Conservation (phyloP, 1,140 invertebrate genomes). For the Drosophila nigromelanica region DNA sequence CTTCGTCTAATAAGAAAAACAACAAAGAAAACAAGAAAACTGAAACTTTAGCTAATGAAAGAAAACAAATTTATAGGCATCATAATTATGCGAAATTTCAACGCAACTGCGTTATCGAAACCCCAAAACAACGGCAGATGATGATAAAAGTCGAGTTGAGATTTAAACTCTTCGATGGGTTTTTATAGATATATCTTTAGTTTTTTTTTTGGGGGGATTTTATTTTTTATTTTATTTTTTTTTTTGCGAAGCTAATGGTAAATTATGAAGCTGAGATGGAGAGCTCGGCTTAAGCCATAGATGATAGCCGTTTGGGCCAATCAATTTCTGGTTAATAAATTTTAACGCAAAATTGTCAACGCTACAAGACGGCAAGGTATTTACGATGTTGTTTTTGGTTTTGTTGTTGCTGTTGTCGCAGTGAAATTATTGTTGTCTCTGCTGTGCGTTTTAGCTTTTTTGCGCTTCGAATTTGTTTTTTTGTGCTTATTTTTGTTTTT, state of each 20-base stretch:
- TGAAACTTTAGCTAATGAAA: conserved; percentile 76
- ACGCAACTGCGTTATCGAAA: conserved; percentile 71
- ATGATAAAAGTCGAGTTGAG: conserved; percentile 55
- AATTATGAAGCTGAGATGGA: conserved; percentile 68
- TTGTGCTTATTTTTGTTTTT: background rate
- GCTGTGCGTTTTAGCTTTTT: conserved; percentile 43
- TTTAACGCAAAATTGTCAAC: conserved; percentile 68
- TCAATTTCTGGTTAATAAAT: conserved; percentile 82
- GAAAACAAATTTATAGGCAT: conserved; percentile 82
- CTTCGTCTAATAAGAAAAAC: conserved; percentile 75
- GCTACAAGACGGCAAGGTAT: conserved; percentile 69
- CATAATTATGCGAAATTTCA: conserved; percentile 82
- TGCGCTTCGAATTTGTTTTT: conserved; percentile 27
- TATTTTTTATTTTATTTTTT: conserved; percentile 36
- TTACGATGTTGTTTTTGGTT: conserved; percentile 61
- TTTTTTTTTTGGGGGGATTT: conserved; percentile 17
- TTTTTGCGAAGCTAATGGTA: conserved; percentile 67
- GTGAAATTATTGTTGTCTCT: conserved; percentile 78
- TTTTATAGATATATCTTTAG: conserved; percentile 6
- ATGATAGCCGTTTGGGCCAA: conserved; percentile 77
- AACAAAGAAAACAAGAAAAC: conserved; percentile 54
- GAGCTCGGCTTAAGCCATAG: conserved; percentile 53
- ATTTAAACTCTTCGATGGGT: conserved; percentile 18
- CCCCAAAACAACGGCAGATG: conserved; percentile 16
- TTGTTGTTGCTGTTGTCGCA: conserved; percentile 49